Evolutionary conservation across 2,797 vertebrate genomes (phyloP).

Genomic region (Clarias pachynema): DNA sequence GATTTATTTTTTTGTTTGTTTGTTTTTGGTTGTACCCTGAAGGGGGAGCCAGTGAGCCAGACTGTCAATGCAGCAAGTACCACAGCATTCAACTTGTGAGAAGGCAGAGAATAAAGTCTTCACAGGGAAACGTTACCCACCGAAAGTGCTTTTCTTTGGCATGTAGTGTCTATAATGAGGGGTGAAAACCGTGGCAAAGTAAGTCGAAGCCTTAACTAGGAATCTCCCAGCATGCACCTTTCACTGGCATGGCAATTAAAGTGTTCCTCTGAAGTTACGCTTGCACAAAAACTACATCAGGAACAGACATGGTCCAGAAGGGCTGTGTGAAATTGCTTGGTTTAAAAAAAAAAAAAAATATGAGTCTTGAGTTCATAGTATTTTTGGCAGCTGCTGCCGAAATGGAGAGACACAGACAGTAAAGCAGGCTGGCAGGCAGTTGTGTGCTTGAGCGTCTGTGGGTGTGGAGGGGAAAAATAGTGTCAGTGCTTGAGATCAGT

Average conservation of each 20-base stretch:
- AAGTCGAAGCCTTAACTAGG: slow-evolving; percentile 33
- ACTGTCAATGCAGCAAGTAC: slow-evolving; percentile 41
- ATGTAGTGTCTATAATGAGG: slow-evolving; percentile 27
- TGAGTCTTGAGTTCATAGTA: slow-evolving; percentile 18
- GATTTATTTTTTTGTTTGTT: no score
- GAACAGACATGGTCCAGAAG: slow-evolving; percentile 24
- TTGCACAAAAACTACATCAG: slow-evolving; percentile 64
- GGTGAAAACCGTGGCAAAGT: slow-evolving; percentile 35
- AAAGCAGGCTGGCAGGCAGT: slow-evolving; percentile 51
- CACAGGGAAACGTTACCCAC: slow-evolving; percentile 56
- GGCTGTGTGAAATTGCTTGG: slow-evolving; percentile 51
- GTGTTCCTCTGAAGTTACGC: slow-evolving; percentile 8
- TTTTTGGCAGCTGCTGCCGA: slow-evolving; percentile 20
- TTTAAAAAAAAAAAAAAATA: not conserved
- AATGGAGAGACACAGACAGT: slow-evolving; percentile 50
- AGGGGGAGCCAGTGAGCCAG: slow-evolving; percentile 75
- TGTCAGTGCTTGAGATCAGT: slow-evolving; percentile 56
- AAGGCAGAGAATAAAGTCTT: slow-evolving; percentile 54
- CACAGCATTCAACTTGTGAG: slow-evolving; percentile 50
- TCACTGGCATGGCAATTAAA: slow-evolving; percentile 22
- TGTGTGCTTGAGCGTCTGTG: slow-evolving; percentile 53
- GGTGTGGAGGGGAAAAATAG: slow-evolving; percentile 62
- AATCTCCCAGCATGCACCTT: slow-evolving; percentile 32
- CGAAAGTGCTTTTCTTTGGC: slow-evolving; percentile 60
- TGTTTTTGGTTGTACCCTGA: slow-evolving; percentile 60